Percentiles rank a stretch among this genome's conserved stretches.
Evolutionary conservation across 2,888 invertebrate species (phyloP).

Genomic region (Drymonia ruficornis): DNA sequence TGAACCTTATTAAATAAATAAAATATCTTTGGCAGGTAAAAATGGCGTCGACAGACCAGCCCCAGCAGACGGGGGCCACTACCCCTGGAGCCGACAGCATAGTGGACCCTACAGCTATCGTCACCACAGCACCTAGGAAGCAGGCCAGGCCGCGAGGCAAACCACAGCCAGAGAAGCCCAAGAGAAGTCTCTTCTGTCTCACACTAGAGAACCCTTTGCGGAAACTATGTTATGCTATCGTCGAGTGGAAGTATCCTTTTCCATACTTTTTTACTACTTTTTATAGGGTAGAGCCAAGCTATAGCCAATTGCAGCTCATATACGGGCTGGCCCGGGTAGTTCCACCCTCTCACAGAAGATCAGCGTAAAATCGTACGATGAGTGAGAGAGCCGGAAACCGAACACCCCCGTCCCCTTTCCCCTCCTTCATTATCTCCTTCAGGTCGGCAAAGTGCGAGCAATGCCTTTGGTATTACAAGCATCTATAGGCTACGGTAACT

Average conservation of each 20-base stretch:
- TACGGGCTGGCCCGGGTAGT: too few relatives aligned
- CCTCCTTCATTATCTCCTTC: too few relatives aligned
- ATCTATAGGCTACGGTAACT: too few relatives aligned
- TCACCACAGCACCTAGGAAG: conserved; percentile 81
- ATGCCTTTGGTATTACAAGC: too few relatives aligned
- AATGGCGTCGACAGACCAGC: conserved; percentile 67
- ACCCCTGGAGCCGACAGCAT: conserved; percentile 66
- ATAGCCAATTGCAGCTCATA: too few relatives aligned
- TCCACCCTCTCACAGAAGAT: too few relatives aligned
- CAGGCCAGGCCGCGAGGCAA: conserved; percentile 89
- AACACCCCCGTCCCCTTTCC: too few relatives aligned
- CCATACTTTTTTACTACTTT: neutral
- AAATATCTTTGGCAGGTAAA: conserved; percentile 54
- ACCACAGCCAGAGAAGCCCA: conserved; percentile 95
- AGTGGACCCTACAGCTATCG: conserved; percentile 50
- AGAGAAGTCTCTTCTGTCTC: conserved; percentile 95
- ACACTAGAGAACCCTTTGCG: conserved; percentile 97
- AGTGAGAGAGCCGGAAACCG: too few relatives aligned
- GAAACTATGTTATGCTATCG: conserved; percentile 97
- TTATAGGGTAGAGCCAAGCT: too few relatives aligned
- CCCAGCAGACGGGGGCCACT: conserved; percentile 58
- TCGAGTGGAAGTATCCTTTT: conserved; percentile 99
- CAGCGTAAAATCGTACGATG: too few relatives aligned
- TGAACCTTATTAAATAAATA: too few relatives aligned
- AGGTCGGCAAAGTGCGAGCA: too few relatives aligned